Percentiles rank a stretch among this genome's conserved stretches.
phyloP scores from a whole-genome alignment of 2,888 invertebrate genomes.

The Achlya flavicornis region DNA sequence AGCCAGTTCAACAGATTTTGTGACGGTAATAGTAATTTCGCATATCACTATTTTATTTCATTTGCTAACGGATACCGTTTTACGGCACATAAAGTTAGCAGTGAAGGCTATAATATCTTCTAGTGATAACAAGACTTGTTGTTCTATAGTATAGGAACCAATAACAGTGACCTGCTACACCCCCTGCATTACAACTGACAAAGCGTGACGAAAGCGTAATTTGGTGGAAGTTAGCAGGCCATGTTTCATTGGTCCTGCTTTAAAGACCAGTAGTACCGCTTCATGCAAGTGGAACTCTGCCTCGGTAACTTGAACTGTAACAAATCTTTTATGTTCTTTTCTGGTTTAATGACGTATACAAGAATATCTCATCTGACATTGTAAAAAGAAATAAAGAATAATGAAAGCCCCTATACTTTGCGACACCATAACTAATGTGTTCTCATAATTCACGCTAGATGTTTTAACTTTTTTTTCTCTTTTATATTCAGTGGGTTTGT shows the following conservation, averaged over 20 bases:
- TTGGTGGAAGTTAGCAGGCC: conserved; percentile 31
- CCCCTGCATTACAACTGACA: conserved; percentile 19
- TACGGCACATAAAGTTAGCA: conserved; percentile 57
- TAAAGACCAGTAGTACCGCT: conserved; percentile 34
- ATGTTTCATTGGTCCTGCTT: conserved; percentile 30
- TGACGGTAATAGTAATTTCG: not conserved
- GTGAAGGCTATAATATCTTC: conserved; percentile 40
- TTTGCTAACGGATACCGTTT: conserved; percentile 53
- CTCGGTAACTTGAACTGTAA: conserved; percentile 46
- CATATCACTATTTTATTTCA: conserved; percentile 34
- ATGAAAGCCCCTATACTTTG: not conserved
- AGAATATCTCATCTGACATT: conserved; percentile 34
- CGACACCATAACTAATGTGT: conserved; percentile 6
- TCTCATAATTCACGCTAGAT: conserved; percentile 12
- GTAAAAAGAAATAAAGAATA: conserved; percentile 15
- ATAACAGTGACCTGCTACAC: conserved; percentile 31
- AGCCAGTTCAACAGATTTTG: not conserved
- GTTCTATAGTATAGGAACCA: conserved; percentile 43
- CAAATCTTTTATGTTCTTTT: conserved; percentile 54
- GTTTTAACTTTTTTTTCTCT: conserved; percentile 6
- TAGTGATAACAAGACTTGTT: conserved; percentile 56
- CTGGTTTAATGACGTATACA: conserved; percentile 47
- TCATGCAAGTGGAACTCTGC: conserved; percentile 43
- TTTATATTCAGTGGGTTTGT: conserved; percentile 15
- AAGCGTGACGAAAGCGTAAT: conserved; percentile 31